Percentiles rank a stretch among this genome's conserved stretches.
Conservation (phyloP, 2,797 vertebrate species). For the Vireo griseus region DNA sequence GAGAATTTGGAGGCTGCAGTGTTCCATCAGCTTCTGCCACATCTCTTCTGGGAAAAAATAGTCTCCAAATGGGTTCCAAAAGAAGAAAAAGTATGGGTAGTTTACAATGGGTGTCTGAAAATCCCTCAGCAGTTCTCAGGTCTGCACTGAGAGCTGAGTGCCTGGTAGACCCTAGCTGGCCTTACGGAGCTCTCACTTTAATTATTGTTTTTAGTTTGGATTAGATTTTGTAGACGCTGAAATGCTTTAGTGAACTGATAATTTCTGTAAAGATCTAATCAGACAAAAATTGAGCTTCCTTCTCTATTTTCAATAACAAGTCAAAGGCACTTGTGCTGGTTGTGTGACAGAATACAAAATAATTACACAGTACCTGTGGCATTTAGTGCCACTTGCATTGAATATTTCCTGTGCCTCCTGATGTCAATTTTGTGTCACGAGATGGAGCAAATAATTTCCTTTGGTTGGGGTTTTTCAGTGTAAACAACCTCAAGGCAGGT, state of each 20-base stretch:
- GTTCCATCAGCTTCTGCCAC: background rate
- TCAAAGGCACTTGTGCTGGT: background rate
- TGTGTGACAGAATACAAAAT: background rate
- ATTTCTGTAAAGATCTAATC: background rate
- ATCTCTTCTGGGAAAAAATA: background rate
- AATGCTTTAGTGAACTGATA: background rate
- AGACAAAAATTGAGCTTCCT: background rate
- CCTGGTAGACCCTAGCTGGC: background rate
- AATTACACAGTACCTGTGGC: background rate
- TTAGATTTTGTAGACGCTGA: background rate
- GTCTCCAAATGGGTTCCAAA: background rate
- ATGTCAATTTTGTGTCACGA: background rate
- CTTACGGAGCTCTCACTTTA: background rate
- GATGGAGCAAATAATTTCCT: background rate
- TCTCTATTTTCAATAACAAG: background rate
- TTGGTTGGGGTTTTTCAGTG: background rate
- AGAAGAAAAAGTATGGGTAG: background rate
- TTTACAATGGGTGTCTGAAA: background rate
- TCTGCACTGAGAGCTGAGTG: background rate
- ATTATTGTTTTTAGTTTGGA: background rate
- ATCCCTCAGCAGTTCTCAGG: background rate
- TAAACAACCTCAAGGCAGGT: background rate
- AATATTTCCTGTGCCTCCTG: background rate
- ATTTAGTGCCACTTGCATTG: background rate
- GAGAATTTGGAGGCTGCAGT: background rate